Evolutionary conservation across 2,888 invertebrate species (phyloP).

Genomic region (Cryptus viduatorius): DNA sequence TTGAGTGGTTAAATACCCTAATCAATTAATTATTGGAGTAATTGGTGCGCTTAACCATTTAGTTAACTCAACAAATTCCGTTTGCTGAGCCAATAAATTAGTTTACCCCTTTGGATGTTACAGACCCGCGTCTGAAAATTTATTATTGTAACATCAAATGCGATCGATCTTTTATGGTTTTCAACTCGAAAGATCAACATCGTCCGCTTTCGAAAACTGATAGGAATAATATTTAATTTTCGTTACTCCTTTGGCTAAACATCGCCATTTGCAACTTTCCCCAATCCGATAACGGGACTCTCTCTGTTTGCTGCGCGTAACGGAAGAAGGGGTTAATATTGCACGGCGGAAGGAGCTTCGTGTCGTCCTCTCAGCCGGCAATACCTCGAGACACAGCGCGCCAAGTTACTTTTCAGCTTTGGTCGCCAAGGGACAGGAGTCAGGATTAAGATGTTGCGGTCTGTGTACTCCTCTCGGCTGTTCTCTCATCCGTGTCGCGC

Average conservation of each 20-base stretch:
- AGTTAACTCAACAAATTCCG: too few species aligned
- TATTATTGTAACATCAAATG: background rate
- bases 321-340: constrained; percentile 13
- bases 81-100: background rate
- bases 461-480: constrained; percentile 17
- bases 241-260: background rate
- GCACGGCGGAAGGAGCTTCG: constrained; percentile 13
- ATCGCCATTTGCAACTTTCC: background rate
- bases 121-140: background rate
- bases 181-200: background rate
- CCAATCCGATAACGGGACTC: background rate
- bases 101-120: background rate
- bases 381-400: constrained; percentile 29
- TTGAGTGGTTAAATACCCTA: too few species aligned
- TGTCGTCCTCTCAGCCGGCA: constrained; percentile 32
- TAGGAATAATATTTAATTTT: background rate
- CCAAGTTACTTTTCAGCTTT: constrained; percentile 60
- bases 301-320: background rate
- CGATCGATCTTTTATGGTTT: background rate
- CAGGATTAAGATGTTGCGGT: constrained; percentile 63
- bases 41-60: too few species aligned
- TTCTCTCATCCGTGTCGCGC: constrained; percentile 27
- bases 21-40: too few species aligned
- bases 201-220: background rate
- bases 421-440: constrained; percentile 47